phyloP scores from a whole-genome alignment of 2,888 invertebrate species.

The Unio pictorum region DNA sequence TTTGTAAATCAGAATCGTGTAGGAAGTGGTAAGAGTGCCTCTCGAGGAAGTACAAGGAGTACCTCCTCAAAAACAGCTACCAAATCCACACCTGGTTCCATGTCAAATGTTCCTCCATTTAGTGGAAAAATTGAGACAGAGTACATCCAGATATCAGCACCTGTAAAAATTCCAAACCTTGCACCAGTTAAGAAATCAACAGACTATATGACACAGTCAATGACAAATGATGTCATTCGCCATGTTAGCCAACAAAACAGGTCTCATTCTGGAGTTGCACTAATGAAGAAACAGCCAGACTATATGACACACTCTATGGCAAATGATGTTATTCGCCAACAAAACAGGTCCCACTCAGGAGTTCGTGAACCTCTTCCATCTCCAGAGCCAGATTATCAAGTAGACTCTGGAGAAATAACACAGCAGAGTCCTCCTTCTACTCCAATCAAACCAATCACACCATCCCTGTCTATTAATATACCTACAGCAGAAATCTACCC shows the following conservation, averaged over 20 bases:
- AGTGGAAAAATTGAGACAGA: slow-evolving; percentile 43
- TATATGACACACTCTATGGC: slow-evolving; percentile 2
- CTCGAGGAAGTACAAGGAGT: too few species aligned
- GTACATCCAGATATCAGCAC: slow-evolving; percentile 60
- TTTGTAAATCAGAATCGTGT: too few species aligned
- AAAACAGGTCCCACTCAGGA: slow-evolving; percentile 16
- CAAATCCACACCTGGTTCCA: slow-evolving; percentile 6
- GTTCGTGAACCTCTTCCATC: slow-evolving; percentile 45
- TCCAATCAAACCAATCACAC: slow-evolving; percentile 20
- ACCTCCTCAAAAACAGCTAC: slow-evolving; percentile 11
- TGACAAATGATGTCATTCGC: slow-evolving; percentile 21
- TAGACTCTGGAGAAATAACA: slow-evolving; percentile 4
- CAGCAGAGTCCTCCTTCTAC: slow-evolving; percentile 11
- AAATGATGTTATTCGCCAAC: slow-evolving; percentile 11
- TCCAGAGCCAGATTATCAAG: slow-evolving; percentile 28
- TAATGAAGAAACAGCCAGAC: slow-evolving; percentile 1
- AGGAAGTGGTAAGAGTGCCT: too few species aligned
- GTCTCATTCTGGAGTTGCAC: background rate
- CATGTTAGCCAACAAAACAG: slow-evolving; percentile 23
- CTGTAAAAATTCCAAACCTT: slow-evolving; percentile 45
- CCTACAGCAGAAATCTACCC: slow-evolving; percentile 58
- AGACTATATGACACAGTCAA: slow-evolving; percentile 24
- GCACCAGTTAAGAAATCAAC: slow-evolving; percentile 19
- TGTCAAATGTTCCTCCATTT: slow-evolving; percentile 2
- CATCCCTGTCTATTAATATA: slow-evolving; percentile 52